A percentile compares a stretch with the other conserved stretches of the same genome.
phyloP scores from a whole-genome alignment of 2,113 vertebrate species.

The Trematomus loennbergii region DNA sequence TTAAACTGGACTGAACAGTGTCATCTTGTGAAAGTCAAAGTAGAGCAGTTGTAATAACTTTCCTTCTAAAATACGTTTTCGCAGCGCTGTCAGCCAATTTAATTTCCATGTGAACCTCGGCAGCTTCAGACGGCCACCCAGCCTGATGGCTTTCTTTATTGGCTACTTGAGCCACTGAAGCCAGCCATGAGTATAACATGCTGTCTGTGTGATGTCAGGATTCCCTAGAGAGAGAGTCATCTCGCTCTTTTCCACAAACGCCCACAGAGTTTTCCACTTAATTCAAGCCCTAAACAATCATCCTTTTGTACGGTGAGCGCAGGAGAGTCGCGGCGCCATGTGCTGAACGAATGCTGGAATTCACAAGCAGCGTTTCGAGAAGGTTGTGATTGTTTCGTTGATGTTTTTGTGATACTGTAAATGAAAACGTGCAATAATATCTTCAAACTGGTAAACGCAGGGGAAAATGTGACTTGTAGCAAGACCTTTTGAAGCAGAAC shows the following conservation, averaged over 20 bases:
- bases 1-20: too few species aligned
- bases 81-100: not conserved
- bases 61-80: not conserved
- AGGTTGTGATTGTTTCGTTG: conserved; percentile 46
- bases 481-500: conserved; percentile 60
- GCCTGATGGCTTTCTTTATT: conserved; percentile 37
- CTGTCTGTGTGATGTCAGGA: conserved; percentile 72
- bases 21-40: not conserved
- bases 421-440: conserved; percentile 26
- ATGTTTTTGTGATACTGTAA: conserved; percentile 31
- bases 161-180: conserved; percentile 41
- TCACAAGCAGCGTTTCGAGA: conserved; percentile 50
- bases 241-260: conserved; percentile 64
- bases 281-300: conserved; percentile 70
- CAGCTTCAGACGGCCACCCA: conserved; percentile 43
- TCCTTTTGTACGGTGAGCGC: conserved; percentile 61
- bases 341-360: conserved; percentile 58
- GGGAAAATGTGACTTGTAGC: conserved; percentile 47
- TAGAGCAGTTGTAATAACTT: conserved; percentile 5
- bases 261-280: conserved; percentile 72
- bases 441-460: conserved; percentile 8
- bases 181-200: conserved; percentile 48
- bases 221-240: conserved; percentile 73
- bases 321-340: conserved; percentile 43
- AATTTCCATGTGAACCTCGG: conserved; percentile 1